A percentile compares a stretch with the other conserved stretches of the same genome.
phyloP scores from a whole-genome alignment of 2,113 vertebrate genomes.

The Asarcornis scutulata region DNA sequence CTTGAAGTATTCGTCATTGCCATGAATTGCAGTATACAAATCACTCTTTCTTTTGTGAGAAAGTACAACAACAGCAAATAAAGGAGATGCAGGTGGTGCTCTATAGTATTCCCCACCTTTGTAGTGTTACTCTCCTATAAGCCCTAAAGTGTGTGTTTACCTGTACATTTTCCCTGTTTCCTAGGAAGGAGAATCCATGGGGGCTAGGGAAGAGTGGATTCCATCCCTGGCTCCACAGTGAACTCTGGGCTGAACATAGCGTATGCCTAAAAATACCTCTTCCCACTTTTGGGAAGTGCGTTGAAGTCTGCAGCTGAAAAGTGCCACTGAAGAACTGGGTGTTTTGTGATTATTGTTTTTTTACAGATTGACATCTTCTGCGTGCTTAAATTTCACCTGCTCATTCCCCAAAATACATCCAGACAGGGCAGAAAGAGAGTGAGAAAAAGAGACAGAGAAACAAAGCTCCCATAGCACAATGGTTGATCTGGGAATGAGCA shows the following conservation, averaged over 20 bases:
- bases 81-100: not conserved
- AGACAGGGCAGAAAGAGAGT: not conserved
- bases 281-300: not conserved
- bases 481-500: not conserved
- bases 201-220: not conserved
- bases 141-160: not conserved
- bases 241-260: not conserved
- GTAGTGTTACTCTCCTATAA: not conserved
- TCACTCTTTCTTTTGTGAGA: not conserved
- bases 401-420: not conserved
- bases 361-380: not conserved
- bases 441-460: not conserved
- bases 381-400: not conserved
- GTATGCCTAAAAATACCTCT: not conserved
- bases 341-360: not conserved
- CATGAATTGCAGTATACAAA: not conserved
- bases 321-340: not conserved
- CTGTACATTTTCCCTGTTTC: not conserved
- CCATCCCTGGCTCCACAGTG: not conserved
- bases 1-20: not conserved
- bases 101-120: not conserved
- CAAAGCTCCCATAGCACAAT: not conserved
- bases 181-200: not conserved
- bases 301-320: not conserved
- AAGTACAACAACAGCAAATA: not conserved